Base-by-base conservation (phyloP, 2,113 vertebrate species). In the Cyphomyrus plagiostoma region DNA sequence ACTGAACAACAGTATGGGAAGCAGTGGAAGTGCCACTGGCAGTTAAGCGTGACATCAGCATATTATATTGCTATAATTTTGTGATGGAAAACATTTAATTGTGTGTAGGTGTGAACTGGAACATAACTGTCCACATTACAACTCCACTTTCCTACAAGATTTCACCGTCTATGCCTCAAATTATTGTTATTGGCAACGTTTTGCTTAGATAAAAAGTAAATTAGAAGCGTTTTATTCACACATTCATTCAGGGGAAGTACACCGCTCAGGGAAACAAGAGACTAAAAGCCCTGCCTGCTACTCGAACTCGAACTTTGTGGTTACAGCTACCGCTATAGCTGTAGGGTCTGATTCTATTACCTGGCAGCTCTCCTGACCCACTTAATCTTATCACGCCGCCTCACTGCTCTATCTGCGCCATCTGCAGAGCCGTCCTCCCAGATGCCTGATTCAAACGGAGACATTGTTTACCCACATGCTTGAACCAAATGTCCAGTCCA, bases 401-500 rank as follows among this genome's bases (percentile, higher is more conserved):
- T 88, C 74, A 80, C 86, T 87, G 62, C 86, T 42, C 35, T 56
- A 50, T 91, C 87, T 89, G 26, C 50, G 42, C 15, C 13, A 92
- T 87, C 90, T 91, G 89, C 80, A 87, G 89, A 89, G 70, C 90
- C 91, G 50, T n/a, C 39, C 87, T 88, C 91, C 90, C 91, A 89
- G 91, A 90, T 85, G 1, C 91, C 91, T 91, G 92, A 92, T 70
- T 56, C 50, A 91, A 92, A 91, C 82, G 87, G 17, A 62, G 53
- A 19, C 50, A 91, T 89, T 42, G 35, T 45, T 56, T 91, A 46
- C 66, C 86, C 90, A 45, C 77, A 89, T 82, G 86, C 56, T 89
- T 87, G 92, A 93, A 93, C 91, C 92, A 92, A 92, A 92, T 82
- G 91, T 88, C 80, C 30, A 92, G 93, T 92, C 92, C 91, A 91